These are phyloP conservation scores for Hyla sarda DNA, from an alignment of 2,113 vertebrate species.

Conservation along the genomic window DNA sequence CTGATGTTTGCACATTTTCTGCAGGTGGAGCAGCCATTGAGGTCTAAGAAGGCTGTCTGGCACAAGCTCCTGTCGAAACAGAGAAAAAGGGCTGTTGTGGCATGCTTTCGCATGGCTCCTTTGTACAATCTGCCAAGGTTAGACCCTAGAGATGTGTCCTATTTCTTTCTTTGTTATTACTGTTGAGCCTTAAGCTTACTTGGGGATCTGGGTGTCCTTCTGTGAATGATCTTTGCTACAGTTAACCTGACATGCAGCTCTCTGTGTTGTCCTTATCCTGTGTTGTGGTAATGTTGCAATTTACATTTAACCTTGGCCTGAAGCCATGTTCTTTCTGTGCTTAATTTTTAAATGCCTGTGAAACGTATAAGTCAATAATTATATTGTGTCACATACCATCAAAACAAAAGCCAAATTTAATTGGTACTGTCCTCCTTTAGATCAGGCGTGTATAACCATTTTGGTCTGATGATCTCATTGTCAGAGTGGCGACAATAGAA, in stretches of 20 bases:
- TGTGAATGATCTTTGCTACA: conserved; percentile 38
- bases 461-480: not conserved
- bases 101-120: conserved; percentile 97
- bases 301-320: conserved; percentile 26
- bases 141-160: conserved; percentile 62
- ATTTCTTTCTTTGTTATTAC: conserved; percentile 36
- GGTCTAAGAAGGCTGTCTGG: conserved; percentile 98
- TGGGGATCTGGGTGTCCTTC: conserved; percentile 13
- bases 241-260: conserved; percentile 38
- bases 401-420: not conserved
- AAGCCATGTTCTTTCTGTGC: not conserved
- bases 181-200: conserved; percentile 30
- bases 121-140: conserved; percentile 97
- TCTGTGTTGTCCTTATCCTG: conserved; percentile 18
- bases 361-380: not conserved
- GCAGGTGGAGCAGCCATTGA: conserved; percentile 96
- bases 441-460: not conserved
- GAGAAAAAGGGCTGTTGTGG: conserved; percentile 95
- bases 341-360: not conserved
- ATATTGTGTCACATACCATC: not conserved
- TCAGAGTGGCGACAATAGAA: not conserved
- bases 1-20: conserved; percentile 45
- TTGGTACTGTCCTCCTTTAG: not conserved
- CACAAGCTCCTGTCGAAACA: conserved; percentile 97
- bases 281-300: conserved; percentile 14